These are phyloP conservation scores for Euwallacea fornicatus DNA, from an alignment of 1,140 invertebrate genomes.

Conservation along the genomic window DNA sequence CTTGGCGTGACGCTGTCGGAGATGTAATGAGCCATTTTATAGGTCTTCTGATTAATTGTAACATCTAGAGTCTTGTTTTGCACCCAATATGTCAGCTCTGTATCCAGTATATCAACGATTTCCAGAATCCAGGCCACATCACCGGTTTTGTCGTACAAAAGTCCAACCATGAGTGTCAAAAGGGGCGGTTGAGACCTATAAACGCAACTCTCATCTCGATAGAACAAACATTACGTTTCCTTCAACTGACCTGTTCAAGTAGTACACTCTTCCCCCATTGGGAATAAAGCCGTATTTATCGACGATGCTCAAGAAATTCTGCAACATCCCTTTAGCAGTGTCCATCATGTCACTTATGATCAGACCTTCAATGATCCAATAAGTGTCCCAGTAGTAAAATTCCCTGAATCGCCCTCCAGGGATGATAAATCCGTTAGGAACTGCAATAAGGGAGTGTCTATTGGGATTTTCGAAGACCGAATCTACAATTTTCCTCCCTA, in stretches of 20 bases:
- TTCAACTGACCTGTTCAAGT: slow-evolving; percentile 60
- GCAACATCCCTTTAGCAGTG: slow-evolving; percentile 75
- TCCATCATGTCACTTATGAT: slow-evolving; percentile 73
- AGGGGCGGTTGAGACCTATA: slow-evolving; percentile 81
- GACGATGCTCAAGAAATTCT: slow-evolving; percentile 69
- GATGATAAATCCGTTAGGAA: slow-evolving; percentile 79
- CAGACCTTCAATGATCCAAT: slow-evolving; percentile 83
- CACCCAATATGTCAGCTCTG: slow-evolving; percentile 70
- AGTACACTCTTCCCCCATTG: slow-evolving; percentile 76
- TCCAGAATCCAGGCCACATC: slow-evolving; percentile 66
- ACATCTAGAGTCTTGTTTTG: slow-evolving; percentile 60
- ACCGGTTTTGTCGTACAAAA: slow-evolving; percentile 66
- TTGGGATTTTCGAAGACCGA: slow-evolving; percentile 64
- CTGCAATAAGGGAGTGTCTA: slow-evolving; percentile 71
- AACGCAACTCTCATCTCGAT: background rate
- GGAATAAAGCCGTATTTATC: slow-evolving; percentile 64
- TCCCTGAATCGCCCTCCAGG: slow-evolving; percentile 87
- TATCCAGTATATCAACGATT: slow-evolving; percentile 64
- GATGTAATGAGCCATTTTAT: slow-evolving; percentile 62
- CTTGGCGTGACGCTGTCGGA: slow-evolving; percentile 68
- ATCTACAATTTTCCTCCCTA: slow-evolving; percentile 67
- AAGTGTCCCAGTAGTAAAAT: slow-evolving; percentile 90
- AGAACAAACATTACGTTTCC: background rate
- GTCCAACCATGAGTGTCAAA: slow-evolving; percentile 73
- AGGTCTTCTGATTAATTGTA: slow-evolving; percentile 58